Base-by-base conservation (phyloP, 2,888 invertebrate genomes). In the Drosophila neotestacea region DNA sequence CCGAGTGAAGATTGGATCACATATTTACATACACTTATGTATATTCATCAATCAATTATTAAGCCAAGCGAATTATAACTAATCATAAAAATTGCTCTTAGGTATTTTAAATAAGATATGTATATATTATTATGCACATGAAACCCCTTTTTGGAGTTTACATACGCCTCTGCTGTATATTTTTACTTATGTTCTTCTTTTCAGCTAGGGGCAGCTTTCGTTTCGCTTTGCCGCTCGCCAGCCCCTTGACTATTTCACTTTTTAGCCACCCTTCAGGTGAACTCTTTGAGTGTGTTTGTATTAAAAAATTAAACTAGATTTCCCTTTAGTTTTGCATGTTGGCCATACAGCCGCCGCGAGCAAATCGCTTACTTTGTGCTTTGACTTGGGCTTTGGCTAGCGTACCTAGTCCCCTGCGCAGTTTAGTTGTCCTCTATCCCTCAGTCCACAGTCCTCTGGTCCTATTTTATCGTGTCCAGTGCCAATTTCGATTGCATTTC, bases 251-350 rank as follows among this genome's bases (percentile, higher is more conserved):
- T 58, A 27, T 28, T 39, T 44, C 39, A 22, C 30, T 55, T 41
- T 28, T 36, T 27, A 13, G 32, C 50, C 58, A 47, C 38, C 59
- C 64, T 69, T 42, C 44, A 11, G 47, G 66, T 66, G 55, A 68
- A 54, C 61, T 74, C 85, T 86, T 75, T 84, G 82, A 77, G 77
- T 70, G 59, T 41, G 71, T 69, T 87, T 75, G 79, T 79, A 86
- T 83, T 79, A 85, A 85, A 88, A 85, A 87, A 88, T 85, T 88
- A 85, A 85, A 85, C 88, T 88, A 79, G 86, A 85, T 88, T 85
- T 88, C 86, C 88, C 84, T 80, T 84, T 85, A 85, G 85, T 83
- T 83, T 79, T 81, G 77, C 75, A 72, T 84, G 79, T 68, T 83
- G 72, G 56, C 70, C 46, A 66, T 73, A 77, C 61, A 76, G 80